Evolutionary conservation across 2,113 vertebrate species (phyloP), one percentile per base, ranked within the genome.

Genomic region (Sprattus sprattus): DNA sequence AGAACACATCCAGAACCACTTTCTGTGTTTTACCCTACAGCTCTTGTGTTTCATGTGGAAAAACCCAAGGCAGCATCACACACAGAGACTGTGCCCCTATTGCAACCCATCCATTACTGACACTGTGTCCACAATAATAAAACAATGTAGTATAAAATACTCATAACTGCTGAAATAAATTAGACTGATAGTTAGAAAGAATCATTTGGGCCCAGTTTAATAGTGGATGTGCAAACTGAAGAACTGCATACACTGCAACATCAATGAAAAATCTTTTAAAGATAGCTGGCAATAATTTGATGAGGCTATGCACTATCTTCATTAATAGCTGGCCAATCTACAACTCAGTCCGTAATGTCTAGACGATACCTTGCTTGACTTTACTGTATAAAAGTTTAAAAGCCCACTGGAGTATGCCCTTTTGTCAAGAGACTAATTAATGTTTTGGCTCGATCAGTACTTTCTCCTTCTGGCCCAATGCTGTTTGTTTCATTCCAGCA

Each of bases 371-470:
- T 67, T 13, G n/a, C n/a, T 11, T 5, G 28, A 78, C 25, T 78
- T 78, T 39, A 32, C 71, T 16, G 71, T 39, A 32, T 78, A 78
- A 78, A 78, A 39, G 71, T 78, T 39, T 32, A 78, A 78, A 78
- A 39, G 71, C 71, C 44, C 71, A 25, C n/a, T 67, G 13, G 64
- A 28, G 64, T 67, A n/a, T 32, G 32, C 71, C 25, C 13, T 32
- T 78, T 2, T 5, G 13, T 32, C 71, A 28, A 78, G 71, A 78
- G 44, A 16, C 71, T 78, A 78, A 78, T 78, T 78, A 39, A 78
- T 78, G 71, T 78, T 78, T 39, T 78, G 71, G 71, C 71, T 78
- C 28, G 13, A 15, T 32, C 71, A 44, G 32, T 32, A 13, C 71
- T 78, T 44, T 32, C 28, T 39, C 28, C 28, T 32, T 16, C 71